Percentiles rank a stretch among this genome's conserved stretches.
These are phyloP conservation scores for Chrysemys picta DNA, from an alignment of 2,113 vertebrate genomes.

Conservation along the genomic window DNA sequence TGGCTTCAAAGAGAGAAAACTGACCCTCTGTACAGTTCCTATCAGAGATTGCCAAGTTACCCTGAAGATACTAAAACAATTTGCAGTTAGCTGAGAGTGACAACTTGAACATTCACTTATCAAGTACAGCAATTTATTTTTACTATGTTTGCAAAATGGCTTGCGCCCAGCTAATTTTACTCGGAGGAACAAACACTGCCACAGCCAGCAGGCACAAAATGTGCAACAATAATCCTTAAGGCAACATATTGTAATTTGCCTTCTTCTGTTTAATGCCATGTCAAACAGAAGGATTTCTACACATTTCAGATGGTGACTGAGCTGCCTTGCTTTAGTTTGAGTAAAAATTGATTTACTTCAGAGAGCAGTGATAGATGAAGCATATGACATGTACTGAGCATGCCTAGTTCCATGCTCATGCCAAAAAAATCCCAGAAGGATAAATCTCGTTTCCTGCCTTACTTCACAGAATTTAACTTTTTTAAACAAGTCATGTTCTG, in stretches of 20 bases:
- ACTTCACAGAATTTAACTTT: conserved; percentile 86
- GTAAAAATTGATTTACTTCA: conserved; percentile 83
- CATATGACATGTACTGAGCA: conserved; percentile 88
- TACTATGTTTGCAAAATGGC: conserved; percentile 77
- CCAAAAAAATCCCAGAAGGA: conserved; percentile 89
- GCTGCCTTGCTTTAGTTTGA: conserved; percentile 80
- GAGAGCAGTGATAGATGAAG: conserved; percentile 87
- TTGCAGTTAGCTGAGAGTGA: conserved; percentile 71
- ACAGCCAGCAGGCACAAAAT: conserved; percentile 80
- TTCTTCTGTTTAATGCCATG: conserved; percentile 78
- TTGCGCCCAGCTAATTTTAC: conserved; percentile 68
- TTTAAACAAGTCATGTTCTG: conserved; percentile 87
- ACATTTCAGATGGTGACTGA: conserved; percentile 78
- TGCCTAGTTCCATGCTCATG: conserved; percentile 84
- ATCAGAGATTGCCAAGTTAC: conserved; percentile 58
- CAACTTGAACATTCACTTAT: conserved; percentile 78
- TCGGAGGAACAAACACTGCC: conserved; percentile 73
- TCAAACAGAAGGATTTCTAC: conserved; percentile 82
- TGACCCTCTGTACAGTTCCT: conserved; percentile 42
- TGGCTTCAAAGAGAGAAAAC: conserved; percentile 64
- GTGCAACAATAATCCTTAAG: conserved; percentile 76
- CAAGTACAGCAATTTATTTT: conserved; percentile 78
- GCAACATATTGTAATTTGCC: conserved; percentile 66
- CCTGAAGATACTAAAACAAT: conserved; percentile 65
- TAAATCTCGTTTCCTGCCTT: conserved; percentile 90